Evolutionary conservation across 2,113 vertebrate species (phyloP).

Genomic region (Ptilorrhoa leucosticta): DNA sequence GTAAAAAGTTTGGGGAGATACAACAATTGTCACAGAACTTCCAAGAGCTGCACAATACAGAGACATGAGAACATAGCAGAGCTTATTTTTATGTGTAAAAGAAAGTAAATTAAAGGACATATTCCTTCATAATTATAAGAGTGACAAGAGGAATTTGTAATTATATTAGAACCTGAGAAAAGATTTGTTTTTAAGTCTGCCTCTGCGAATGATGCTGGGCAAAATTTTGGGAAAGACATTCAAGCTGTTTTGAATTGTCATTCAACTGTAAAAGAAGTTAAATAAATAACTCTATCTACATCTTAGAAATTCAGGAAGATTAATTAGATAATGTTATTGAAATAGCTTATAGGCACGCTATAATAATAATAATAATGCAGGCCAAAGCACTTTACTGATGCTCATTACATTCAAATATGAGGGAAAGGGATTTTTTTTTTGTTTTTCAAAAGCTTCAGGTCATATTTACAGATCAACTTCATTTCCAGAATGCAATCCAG

Average conservation of each 20-base stretch:
- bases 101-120: neutral
- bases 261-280: neutral
- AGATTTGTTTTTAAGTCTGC: neutral
- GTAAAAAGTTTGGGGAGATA: neutral
- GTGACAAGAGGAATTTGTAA: neutral
- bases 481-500: slow-evolving; percentile 55
- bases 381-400: neutral
- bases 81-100: neutral
- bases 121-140: neutral
- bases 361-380: neutral
- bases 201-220: neutral
- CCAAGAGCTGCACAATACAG: neutral
- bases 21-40: neutral
- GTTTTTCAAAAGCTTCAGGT: slow-evolving; percentile 9
- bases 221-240: neutral
- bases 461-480: slow-evolving; percentile 38
- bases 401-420: slow-evolving; percentile 7
- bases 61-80: neutral
- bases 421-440: neutral
- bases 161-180: neutral
- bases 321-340: slow-evolving; percentile 18
- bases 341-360: neutral
- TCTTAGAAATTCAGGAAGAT: neutral
- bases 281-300: neutral
- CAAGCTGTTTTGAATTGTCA: neutral